Base-by-base conservation (phyloP, 2,113 vertebrate species). In the Tetraodon nigroviridis region DNA sequence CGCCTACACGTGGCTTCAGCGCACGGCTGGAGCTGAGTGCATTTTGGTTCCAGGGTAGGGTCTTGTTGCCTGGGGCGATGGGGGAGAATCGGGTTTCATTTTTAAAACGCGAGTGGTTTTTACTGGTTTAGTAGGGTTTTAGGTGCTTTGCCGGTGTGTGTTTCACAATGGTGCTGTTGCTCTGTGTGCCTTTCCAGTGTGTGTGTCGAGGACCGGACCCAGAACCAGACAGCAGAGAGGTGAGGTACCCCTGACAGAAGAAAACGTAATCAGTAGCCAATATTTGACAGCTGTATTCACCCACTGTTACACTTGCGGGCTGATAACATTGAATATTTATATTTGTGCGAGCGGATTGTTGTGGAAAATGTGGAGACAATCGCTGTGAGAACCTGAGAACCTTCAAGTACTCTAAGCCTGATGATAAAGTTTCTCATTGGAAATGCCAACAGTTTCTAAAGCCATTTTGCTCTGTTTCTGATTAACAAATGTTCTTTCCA, bases 181-280 rank as follows among this genome's bases (percentile, higher is more conserved):
- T 80, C 79, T 93, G 92, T 84, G 78, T 93, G 75, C 85, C 92
- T 67, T 91, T 92, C 64, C 92, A 92, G 61, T 94, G 94, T 68
- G 37, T 94, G 22, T 93, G 88, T 89, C 73, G 76, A 73, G 37
- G 84, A 54, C 76, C 86, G 2, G 76, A 86, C 54, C 72, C 86
- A 61, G 84, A 87, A 47, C 45, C 5, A 47, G 85, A 87, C 1
- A 83, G 88, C 56, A 68, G 85, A 17, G 83, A 93, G 92, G 93
- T 95, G 91, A 84, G 90, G 18, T 32, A 65, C 63, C 15, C 58
- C 63, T 71, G 45, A 53, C 22, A 62, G 19, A 50, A 52, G 42
- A 45, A 48, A 51, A 47, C 40, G 65, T 69, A 52, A 73, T 53
- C 5, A 3, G 73, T 55, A 32, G 49, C 58, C 61, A 78, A 62